Evolutionary conservation across 2,888 invertebrate genomes (phyloP).

Genomic region (Coleophora flavipennella): DNA sequence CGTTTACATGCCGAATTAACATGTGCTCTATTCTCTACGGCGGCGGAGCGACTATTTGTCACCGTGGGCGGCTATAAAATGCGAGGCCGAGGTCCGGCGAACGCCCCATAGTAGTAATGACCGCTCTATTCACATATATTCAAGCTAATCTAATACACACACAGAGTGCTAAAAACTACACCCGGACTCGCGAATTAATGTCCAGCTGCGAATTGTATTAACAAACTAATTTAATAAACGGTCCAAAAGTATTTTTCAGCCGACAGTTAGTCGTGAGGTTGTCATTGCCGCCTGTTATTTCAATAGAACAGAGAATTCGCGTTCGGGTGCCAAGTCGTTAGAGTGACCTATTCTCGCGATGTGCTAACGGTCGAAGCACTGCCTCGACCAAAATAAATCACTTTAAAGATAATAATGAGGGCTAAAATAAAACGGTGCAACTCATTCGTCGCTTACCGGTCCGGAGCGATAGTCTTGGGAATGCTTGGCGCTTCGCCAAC

Average conservation of each 20-base stretch:
- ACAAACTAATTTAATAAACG: conserved; percentile 46
- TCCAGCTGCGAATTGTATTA: conserved; percentile 34
- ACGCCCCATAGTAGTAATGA: too few species aligned
- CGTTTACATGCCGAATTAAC: conserved; percentile 33
- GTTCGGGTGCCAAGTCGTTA: conserved; percentile 51
- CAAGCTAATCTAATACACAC: conserved; percentile 28
- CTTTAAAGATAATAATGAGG: conserved; percentile 69
- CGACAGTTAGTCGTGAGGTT: conserved; percentile 39
- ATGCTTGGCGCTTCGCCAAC: conserved; percentile 49
- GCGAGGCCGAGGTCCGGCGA: conserved; percentile 16
- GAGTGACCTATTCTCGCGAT: conserved; percentile 50
- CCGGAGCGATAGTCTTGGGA: conserved; percentile 46
- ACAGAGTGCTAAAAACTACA: conserved; percentile 27
- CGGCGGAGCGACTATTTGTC: conserved; percentile 36
- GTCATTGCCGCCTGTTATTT: conserved; percentile 53
- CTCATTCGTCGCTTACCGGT: conserved; percentile 54
- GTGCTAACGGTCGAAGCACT: conserved; percentile 49
- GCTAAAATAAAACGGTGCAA: conserved; percentile 64
- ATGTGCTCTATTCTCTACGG: conserved; percentile 33
- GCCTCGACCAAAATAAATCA: conserved; percentile 60
- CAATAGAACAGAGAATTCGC: conserved; percentile 35
- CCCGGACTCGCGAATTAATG: conserved; percentile 33
- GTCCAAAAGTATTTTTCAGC: conserved; percentile 42
- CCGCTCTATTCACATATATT: conserved; percentile 33
- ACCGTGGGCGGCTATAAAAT: conserved; percentile 11